Percentiles rank a stretch among this genome's conserved stretches.
These are phyloP conservation scores for Nilaparvata lugens DNA, from an alignment of 1,140 invertebrate genomes.

Conservation along the genomic window DNA sequence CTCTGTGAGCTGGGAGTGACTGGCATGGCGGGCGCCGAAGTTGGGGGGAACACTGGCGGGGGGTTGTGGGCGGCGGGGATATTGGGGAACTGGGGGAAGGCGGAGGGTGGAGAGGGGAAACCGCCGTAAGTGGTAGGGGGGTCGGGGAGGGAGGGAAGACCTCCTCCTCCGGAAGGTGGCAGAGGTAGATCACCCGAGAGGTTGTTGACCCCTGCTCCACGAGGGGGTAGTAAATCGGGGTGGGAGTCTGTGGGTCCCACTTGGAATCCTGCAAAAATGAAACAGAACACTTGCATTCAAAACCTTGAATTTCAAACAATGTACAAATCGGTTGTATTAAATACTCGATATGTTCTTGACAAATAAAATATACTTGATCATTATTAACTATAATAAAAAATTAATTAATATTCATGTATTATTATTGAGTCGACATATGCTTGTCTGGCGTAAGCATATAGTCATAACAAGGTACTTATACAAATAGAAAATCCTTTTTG, in stretches of 20 bases:
- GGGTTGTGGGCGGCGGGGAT: slow-evolving; percentile 9
- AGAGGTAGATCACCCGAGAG: not conserved
- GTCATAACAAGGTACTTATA: too few relatives aligned
- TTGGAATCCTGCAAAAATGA: not conserved
- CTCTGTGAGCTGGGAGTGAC: not conserved
- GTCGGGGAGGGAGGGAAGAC: not conserved
- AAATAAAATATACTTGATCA: too few relatives aligned
- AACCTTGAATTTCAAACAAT: too few relatives aligned
- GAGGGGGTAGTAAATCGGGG: not conserved
- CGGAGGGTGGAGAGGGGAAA: slow-evolving; percentile 31
- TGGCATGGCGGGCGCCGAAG: not conserved
- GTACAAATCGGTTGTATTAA: too few relatives aligned
- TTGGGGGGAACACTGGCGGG: not conserved
- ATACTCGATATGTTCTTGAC: too few relatives aligned
- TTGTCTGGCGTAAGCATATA: too few relatives aligned
- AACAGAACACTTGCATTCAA: too few relatives aligned
- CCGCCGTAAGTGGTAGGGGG: not conserved
- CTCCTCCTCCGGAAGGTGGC: not conserved
- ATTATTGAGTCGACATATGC: too few relatives aligned
- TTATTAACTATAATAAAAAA: too few relatives aligned
- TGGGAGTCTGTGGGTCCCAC: not conserved
- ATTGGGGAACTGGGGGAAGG: slow-evolving; percentile 17
- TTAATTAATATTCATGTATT: too few relatives aligned
- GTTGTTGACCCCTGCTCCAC: too few relatives aligned
- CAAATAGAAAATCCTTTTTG: too few relatives aligned